Conservation (phyloP, 2,888 invertebrate genomes). For the Neria commutata region DNA sequence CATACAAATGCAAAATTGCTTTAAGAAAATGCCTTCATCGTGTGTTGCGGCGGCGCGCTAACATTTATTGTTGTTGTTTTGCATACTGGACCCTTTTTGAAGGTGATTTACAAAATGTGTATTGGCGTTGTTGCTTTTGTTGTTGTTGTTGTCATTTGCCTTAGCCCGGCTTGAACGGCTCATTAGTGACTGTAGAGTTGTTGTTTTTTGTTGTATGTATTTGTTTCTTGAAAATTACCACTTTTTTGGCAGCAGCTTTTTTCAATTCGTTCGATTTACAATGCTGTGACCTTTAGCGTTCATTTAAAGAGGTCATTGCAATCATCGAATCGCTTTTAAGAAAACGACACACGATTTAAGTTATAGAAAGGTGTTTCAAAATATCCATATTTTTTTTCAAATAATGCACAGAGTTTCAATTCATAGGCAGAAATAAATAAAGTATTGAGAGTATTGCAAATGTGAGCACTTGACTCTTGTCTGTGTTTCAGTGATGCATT, state of each 20-base stretch:
- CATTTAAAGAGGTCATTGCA: neutral
- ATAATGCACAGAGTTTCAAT: too few relatives aligned
- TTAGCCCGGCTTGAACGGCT: neutral
- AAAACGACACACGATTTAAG: neutral
- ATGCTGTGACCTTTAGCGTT: neutral
- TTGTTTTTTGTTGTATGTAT: neutral
- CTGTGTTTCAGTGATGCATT: too few relatives aligned
- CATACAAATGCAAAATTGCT: neutral
- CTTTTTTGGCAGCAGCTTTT: slow-evolving; percentile 7
- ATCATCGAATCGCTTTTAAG: neutral
- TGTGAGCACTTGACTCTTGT: too few relatives aligned
- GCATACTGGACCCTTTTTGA: neutral
- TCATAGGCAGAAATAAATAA: too few relatives aligned
- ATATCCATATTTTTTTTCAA: too few relatives aligned
- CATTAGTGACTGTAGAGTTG: too few relatives aligned
- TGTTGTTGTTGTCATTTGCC: neutral
- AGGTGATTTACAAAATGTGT: too few relatives aligned
- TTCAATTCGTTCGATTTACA: slow-evolving; percentile 5
- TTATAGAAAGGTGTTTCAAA: too few relatives aligned
- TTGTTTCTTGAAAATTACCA: slow-evolving; percentile 1
- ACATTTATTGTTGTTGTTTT: too few relatives aligned
- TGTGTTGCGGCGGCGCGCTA: neutral
- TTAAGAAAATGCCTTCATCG: neutral
- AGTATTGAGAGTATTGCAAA: too few relatives aligned
- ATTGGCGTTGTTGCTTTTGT: too few relatives aligned